Evolutionary conservation across 2,888 invertebrate genomes (phyloP), one percentile per base, ranked within the genome.

Genomic region (Polyploca ridens): DNA sequence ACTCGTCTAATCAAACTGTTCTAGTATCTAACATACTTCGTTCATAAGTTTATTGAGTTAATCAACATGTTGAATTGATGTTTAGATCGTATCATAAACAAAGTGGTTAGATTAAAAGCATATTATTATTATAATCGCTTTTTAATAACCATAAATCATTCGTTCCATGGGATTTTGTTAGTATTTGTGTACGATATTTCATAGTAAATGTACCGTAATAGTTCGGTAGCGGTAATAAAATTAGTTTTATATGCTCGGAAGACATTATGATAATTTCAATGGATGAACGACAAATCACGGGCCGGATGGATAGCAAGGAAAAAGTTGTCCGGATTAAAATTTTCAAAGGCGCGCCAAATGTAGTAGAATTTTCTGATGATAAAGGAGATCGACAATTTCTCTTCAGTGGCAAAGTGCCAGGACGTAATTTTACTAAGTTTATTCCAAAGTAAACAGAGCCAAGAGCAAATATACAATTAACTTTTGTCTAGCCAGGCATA

Each of bases 401-500:
- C 54, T 16, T n/a, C n/a, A 7, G 5, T 54, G 54, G 54, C 54
- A 19, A 54, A 19, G 54, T 19, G 54, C 54, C 54, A 54, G 54
- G n/a, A 10, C 54, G 19, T 54, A 54, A 54, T 54, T 54, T 19
- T 54, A 19, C 16, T 54, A 19, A 54, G 54, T 54, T 19, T 54
- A 54, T 54, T 54, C 10, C 19, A 19, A 54, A 54, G 54, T 54
- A 54, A 49, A 54, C 54, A 10, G 8, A 19, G 54, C 54, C 54
- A 54, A 54, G 46, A 46, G 54, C 8, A 54, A 19, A 54, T 54
- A 54, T 19, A 54, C 54, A 54, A 54, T 54, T 54, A 54, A 19
- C 54, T 54, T 54, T 54, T n/a, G 54, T 54, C 54, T 54, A 54
- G 54, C 54, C 54, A 54, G 54, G 54, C 54, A 54, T 54, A 54